Evolutionary conservation across 2,797 vertebrate genomes (phyloP).

Genomic region (Melanitta fusca): DNA sequence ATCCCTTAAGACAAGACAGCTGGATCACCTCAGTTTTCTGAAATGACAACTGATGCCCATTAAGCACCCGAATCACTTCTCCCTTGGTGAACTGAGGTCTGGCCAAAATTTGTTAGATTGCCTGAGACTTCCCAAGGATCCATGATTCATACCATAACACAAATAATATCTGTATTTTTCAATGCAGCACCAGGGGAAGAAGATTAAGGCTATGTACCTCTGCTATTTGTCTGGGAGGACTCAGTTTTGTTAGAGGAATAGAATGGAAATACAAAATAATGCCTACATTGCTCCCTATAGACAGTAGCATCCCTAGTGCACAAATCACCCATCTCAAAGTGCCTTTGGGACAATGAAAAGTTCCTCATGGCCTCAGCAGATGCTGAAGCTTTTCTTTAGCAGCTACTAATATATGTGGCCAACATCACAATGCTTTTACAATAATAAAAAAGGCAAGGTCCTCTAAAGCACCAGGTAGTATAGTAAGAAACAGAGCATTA

Average conservation of each 20-base stretch:
- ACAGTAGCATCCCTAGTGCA: neutral
- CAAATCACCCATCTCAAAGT: neutral
- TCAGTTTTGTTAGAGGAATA: neutral
- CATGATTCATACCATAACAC: neutral
- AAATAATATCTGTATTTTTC: neutral
- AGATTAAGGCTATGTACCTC: neutral
- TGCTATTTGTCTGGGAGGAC: neutral
- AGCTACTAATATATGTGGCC: neutral
- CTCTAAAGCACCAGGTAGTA: neutral
- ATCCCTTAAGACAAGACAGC: neutral
- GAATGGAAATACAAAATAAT: neutral
- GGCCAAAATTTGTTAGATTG: neutral
- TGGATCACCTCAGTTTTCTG: neutral
- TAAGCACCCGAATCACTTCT: neutral
- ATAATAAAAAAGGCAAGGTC: neutral
- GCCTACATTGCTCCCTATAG: rapidly evolving
- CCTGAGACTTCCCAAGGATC: neutral
- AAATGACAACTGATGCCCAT: neutral
- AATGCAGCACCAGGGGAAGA: neutral
- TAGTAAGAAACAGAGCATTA: neutral
- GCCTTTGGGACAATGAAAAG: neutral
- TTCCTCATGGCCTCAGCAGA: neutral
- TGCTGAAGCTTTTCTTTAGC: neutral
- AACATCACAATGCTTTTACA: neutral
- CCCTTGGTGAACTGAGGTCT: neutral